Evolutionary conservation across 2,113 vertebrate species (phyloP), one percentile per base, ranked within the genome.

Genomic region (Trinectes maculatus): DNA sequence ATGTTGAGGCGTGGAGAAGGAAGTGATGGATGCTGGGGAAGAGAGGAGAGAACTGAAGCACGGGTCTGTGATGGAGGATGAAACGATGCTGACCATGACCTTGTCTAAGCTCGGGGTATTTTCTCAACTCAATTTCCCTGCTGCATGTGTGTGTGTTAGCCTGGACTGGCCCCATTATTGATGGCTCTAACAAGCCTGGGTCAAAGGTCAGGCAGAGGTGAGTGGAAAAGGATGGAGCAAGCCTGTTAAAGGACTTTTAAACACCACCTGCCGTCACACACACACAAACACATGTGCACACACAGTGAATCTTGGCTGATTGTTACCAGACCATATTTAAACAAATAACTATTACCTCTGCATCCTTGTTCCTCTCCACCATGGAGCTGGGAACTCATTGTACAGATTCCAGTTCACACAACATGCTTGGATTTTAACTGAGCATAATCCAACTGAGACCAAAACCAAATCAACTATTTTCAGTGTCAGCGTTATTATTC

Each of bases 181-280:
- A 91, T 89, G 76, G 81, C 76, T 84, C 83, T 93, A 92, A 92
- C 89, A 90, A 92, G 92, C 79, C 48, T 12, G 47, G 89, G 89
- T 89, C 85, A 89, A 79, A 84, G 85, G 85, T 80, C 83, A 85
- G 79, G 80, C 68, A 82, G 76, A 82, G 84, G 78, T 82, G 89
- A 90, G 91, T 89, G 87, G 77, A 90, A 90, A 91, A 85, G 87
- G 87, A 90, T 88, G 87, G 76, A 84, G 85, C 24, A 48, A 57
- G 76, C 79, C 81, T 88, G 81, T 90, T 88, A 87, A 85, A 82
- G 67, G 54, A 77, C 72, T 65, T 84, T 84, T 74, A 88, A 80
- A 84, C 84, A 86, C 83, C 91, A 92, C 87, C 87, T 92, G 88
- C 85, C 59, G 54, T 56, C 44, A 53, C 69, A 58, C 18, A 55